A percentile compares a stretch with the other conserved stretches of the same genome.
These are phyloP conservation scores for Lacerta viridis DNA, from an alignment of 2,797 vertebrate genomes.

Conservation along the genomic window DNA sequence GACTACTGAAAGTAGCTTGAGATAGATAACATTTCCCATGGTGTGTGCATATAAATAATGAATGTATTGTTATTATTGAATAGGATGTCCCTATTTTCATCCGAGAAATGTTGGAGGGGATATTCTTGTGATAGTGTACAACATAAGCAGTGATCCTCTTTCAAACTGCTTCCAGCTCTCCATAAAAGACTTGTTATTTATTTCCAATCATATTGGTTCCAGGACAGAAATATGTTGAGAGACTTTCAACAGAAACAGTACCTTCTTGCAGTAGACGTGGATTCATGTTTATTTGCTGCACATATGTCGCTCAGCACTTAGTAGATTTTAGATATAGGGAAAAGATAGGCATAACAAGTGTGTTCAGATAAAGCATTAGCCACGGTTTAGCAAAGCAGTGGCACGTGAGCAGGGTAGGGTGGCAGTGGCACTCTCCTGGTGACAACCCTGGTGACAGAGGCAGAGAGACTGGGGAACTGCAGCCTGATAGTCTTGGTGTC, in stretches of 20 bases:
- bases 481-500: no score
- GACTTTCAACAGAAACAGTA: background rate
- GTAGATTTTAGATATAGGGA: background rate
- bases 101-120: no score
- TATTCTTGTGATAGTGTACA: background rate
- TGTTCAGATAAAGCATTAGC: background rate
- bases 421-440: no score
- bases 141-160: background rate
- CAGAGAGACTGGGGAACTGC: no score
- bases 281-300: background rate
- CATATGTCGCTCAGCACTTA: background rate
- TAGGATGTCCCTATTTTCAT: no score
- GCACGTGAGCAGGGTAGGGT: no score
- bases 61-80: no score
- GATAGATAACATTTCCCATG: background rate
- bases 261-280: background rate
- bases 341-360: background rate
- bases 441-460: no score
- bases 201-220: background rate
- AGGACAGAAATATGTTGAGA: background rate
- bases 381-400: background rate
- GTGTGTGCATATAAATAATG: no score
- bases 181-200: background rate
- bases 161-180: background rate
- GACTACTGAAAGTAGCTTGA: background rate